These are phyloP conservation scores for Eurois occulta DNA, from an alignment of 2,888 invertebrate species.

Conservation along the genomic window DNA sequence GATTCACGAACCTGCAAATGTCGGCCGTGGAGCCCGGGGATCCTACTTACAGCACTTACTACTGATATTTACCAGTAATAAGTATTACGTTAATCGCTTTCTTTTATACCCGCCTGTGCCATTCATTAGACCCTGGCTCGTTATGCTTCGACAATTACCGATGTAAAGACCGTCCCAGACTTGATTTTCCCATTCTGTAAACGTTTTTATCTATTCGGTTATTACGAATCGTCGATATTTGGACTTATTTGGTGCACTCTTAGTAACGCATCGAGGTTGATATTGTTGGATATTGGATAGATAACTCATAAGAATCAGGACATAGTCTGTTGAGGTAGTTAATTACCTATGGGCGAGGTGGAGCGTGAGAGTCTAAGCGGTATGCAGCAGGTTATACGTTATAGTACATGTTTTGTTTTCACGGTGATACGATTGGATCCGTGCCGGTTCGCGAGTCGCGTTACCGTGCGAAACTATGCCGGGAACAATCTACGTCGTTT, in stretches of 20 bases:
- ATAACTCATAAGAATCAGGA: slow-evolving; percentile 31
- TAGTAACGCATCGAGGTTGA: slow-evolving; percentile 9
- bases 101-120: slow-evolving; percentile 53
- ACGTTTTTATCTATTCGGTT: slow-evolving; percentile 25
- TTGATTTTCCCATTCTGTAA: slow-evolving; percentile 32
- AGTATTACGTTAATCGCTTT: slow-evolving; percentile 46
- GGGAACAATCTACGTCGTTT: slow-evolving; percentile 66
- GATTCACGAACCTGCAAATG: slow-evolving; percentile 23
- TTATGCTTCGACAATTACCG: slow-evolving; percentile 62
- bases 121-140: slow-evolving; percentile 64
- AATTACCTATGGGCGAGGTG: slow-evolving; percentile 64
- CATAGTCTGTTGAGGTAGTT: slow-evolving; percentile 48
- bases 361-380: slow-evolving; percentile 76
- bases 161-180: slow-evolving; percentile 46
- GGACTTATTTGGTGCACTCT: slow-evolving; percentile 10
- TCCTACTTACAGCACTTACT: background rate
- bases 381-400: slow-evolving; percentile 54
- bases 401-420: slow-evolving; percentile 66
- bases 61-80: slow-evolving; percentile 33
- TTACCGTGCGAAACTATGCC: slow-evolving; percentile 87
- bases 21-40: slow-evolving; percentile 4
- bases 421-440: slow-evolving; percentile 66
- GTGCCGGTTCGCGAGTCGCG: slow-evolving; percentile 75
- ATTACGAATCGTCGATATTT: slow-evolving; percentile 13
- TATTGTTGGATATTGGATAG: slow-evolving; percentile 7